These are phyloP conservation scores for Onychostoma macrolepis DNA, from an alignment of 2,113 vertebrate species.

Conservation along the genomic window DNA sequence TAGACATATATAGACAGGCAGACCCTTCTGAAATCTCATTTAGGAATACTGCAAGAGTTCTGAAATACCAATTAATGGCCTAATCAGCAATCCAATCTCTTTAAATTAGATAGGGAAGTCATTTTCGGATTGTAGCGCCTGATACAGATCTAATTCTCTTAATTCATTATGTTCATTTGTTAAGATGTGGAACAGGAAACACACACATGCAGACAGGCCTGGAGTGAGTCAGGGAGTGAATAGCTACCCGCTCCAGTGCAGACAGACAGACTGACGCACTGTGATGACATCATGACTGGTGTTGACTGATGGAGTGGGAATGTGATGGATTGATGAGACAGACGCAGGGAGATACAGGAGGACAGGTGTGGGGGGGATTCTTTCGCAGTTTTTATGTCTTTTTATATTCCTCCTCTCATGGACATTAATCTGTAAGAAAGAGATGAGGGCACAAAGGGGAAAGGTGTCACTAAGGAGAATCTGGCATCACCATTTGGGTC, in stretches of 20 bases:
- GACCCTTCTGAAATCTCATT: background rate
- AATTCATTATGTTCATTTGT: slow-evolving; percentile 16
- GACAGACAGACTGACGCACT: slow-evolving; percentile 71
- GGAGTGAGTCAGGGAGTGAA: slow-evolving; percentile 60
- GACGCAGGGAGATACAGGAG: slow-evolving; percentile 64
- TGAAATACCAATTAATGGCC: background rate
- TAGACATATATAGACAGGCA: background rate
- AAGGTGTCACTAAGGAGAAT: slow-evolving; percentile 50
- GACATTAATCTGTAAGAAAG: slow-evolving; percentile 59
- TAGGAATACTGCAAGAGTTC: background rate
- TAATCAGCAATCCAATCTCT: slow-evolving; percentile 5
- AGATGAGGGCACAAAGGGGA: slow-evolving; percentile 64
- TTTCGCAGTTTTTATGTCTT: slow-evolving; percentile 61
- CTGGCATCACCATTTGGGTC: slow-evolving; percentile 19
- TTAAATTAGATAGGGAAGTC: background rate
- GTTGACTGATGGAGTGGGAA: slow-evolving; percentile 66
- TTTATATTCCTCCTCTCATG: slow-evolving; percentile 62
- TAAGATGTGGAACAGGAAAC: background rate
- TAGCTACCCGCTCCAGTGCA: slow-evolving; percentile 68
- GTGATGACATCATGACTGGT: slow-evolving; percentile 64
- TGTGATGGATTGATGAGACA: slow-evolving; percentile 72
- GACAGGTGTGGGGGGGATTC: slow-evolving; percentile 64
- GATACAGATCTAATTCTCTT: slow-evolving; percentile 30
- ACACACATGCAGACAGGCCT: slow-evolving; percentile 35
- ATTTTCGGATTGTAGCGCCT: background rate